Conservation (phyloP, 2,113 vertebrate genomes). For the Turdus rufiventris region DNA sequence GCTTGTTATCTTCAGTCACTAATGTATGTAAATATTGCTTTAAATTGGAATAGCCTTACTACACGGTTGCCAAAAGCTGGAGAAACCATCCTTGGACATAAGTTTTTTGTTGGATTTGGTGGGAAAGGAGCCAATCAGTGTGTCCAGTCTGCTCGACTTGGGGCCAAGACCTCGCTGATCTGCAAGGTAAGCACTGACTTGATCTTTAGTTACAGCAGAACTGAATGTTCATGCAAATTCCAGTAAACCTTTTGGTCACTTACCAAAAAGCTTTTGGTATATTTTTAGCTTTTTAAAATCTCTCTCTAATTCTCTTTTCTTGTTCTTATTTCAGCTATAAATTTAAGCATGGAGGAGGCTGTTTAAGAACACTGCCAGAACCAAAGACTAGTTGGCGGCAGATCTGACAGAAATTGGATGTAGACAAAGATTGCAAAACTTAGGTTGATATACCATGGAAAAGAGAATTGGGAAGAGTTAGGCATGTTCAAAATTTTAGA, state of each 20-base stretch:
- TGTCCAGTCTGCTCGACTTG: conserved; percentile 90
- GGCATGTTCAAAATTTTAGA: not conserved
- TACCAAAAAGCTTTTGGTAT: not conserved
- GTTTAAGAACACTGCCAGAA: conserved; percentile 25
- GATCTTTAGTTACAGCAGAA: not conserved
- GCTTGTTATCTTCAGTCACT: not conserved
- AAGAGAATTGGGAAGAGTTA: not conserved
- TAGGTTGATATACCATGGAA: not conserved
- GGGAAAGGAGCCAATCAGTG: conserved; percentile 99
- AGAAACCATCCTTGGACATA: conserved; percentile 92
- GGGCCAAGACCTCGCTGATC: conserved; percentile 86
- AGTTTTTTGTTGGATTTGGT: conserved; percentile 94
- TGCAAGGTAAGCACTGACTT: conserved; percentile 83
- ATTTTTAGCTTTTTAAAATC: not conserved
- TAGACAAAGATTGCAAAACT: conserved; percentile 10
- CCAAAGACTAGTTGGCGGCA: conserved; percentile 2
- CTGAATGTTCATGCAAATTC: not conserved
- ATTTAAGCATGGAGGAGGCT: conserved; percentile 2
- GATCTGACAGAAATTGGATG: not conserved
- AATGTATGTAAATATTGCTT: conserved; percentile 28
- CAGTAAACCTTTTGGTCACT: not conserved
- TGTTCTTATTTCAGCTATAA: conserved; percentile 8
- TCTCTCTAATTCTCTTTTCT: not conserved
- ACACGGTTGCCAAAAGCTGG: conserved; percentile 88
- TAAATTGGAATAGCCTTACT: conserved; percentile 78